Evolutionary conservation across 2,888 invertebrate genomes (phyloP).

Genomic region (Hypomecis atomaria): DNA sequence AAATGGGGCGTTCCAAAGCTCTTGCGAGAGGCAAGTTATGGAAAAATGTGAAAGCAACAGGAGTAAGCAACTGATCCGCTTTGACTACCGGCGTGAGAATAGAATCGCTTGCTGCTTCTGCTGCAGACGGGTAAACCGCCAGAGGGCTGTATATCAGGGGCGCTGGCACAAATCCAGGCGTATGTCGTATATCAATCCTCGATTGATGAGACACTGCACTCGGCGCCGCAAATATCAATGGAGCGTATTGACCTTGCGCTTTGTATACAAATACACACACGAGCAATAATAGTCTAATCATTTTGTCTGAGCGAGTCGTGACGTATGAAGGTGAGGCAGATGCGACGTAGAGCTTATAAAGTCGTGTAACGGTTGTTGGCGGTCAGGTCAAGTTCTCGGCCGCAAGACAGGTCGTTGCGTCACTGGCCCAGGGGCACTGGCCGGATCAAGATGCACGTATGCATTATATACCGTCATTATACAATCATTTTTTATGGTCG

Average conservation of each 20-base stretch:
- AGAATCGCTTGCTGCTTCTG: slow-evolving; percentile 48
- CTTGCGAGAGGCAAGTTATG: slow-evolving; percentile 70
- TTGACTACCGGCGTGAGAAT: slow-evolving; percentile 54
- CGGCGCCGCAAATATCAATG: slow-evolving; percentile 75
- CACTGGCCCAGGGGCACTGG: slow-evolving; percentile 66
- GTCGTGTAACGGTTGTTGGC: slow-evolving; percentile 70
- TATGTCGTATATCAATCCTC: slow-evolving; percentile 76
- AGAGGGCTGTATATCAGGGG: slow-evolving; percentile 66
- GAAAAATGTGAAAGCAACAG: slow-evolving; percentile 67
- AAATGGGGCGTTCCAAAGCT: slow-evolving; percentile 67
- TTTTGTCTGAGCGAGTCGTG: slow-evolving; percentile 55
- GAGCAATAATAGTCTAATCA: slow-evolving; percentile 62
- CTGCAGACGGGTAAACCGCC: slow-evolving; percentile 49
- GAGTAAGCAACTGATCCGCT: slow-evolving; percentile 59
- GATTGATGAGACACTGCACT: slow-evolving; percentile 85
- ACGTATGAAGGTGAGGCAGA: slow-evolving; percentile 53
- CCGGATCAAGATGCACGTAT: slow-evolving; percentile 66
- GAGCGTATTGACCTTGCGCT: slow-evolving; percentile 59
- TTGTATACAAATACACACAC: slow-evolving; percentile 52
- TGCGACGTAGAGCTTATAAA: slow-evolving; percentile 68
- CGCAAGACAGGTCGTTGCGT: slow-evolving; percentile 68
- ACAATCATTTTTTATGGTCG: slow-evolving; percentile 44
- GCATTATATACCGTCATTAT: slow-evolving; percentile 46
- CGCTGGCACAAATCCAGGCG: slow-evolving; percentile 56
- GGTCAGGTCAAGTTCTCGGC: slow-evolving; percentile 76